Percentiles rank a stretch among this genome's conserved stretches.
Conservation (phyloP, 2,888 invertebrate species). For the Acleris laterana region DNA sequence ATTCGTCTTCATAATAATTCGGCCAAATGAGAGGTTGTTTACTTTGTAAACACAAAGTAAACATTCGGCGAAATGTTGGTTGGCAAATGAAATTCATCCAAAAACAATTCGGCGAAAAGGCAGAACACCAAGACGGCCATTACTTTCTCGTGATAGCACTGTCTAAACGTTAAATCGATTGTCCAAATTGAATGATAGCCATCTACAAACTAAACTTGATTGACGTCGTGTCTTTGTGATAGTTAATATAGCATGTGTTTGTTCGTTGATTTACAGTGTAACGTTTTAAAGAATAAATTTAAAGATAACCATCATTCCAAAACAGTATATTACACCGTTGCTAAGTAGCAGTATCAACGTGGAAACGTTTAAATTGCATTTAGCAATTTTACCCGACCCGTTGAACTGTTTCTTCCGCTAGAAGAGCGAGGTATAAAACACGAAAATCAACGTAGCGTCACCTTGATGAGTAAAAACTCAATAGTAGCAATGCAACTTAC, state of each 20-base stretch:
- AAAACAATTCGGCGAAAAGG: no score
- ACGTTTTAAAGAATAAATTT: no score
- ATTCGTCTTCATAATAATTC: no score
- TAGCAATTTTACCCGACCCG: not conserved
- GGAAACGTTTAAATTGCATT: not conserved
- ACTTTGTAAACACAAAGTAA: no score
- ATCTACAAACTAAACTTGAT: not conserved
- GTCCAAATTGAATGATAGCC: constrained; percentile 1
- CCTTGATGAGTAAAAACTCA: constrained; percentile 13
- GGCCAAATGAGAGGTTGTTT: no score
- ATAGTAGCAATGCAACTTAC: constrained; percentile 1
- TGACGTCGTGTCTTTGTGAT: not conserved
- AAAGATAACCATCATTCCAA: no score
- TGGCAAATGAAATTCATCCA: no score
- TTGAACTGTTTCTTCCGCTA: constrained; percentile 20
- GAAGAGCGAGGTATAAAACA: constrained; percentile 22
- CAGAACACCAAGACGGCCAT: constrained; percentile 3
- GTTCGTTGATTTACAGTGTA: not conserved
- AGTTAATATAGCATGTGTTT: not conserved
- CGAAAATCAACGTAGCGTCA: constrained; percentile 8
- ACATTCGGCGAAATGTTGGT: no score
- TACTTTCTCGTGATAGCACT: constrained; percentile 16
- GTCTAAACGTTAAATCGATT: constrained; percentile 10
- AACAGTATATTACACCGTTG: no score
- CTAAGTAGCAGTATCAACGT: not conserved